phyloP scores from a whole-genome alignment of 2,888 invertebrate genomes.

The Cerastoderma edule region DNA sequence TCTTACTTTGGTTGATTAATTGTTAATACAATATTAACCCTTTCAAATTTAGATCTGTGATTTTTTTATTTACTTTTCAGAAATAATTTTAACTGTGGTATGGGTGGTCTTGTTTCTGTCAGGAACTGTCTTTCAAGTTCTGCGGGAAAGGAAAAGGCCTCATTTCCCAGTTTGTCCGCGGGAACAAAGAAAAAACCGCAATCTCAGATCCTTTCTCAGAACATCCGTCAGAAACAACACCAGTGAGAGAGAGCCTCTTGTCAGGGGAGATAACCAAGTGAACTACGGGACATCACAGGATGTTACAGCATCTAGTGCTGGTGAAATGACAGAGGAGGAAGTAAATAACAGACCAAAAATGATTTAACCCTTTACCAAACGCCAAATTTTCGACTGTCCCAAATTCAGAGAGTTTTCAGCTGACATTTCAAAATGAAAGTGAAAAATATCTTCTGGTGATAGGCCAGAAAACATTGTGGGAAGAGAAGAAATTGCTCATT shows the following conservation, averaged over 20 bases:
- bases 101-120: conserved; percentile 86
- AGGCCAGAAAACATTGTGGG: no score
- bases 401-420: no score
- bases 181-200: conserved; percentile 28
- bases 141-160: conserved; percentile 86
- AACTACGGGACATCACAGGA: conserved; percentile 11
- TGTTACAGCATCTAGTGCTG: conserved; percentile 12
- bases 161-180: conserved; percentile 87
- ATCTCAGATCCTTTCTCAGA: conserved; percentile 31
- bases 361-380: no score
- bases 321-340: conserved; percentile 12
- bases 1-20: no score
- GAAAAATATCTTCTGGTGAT: no score
- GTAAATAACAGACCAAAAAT: conserved; percentile 3
- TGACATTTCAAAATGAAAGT: no score
- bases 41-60: not conserved
- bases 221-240: not conserved
- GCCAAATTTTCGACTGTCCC: no score
- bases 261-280: conserved; percentile 37
- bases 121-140: conserved; percentile 86
- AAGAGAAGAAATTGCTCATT: no score
- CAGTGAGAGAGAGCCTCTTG: conserved; percentile 47
- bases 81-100: conserved; percentile 85
- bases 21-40: not conserved
- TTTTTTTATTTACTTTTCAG: conserved; percentile 85